phyloP scores from a whole-genome alignment of 2,113 vertebrate genomes.

The Gobius niger region DNA sequence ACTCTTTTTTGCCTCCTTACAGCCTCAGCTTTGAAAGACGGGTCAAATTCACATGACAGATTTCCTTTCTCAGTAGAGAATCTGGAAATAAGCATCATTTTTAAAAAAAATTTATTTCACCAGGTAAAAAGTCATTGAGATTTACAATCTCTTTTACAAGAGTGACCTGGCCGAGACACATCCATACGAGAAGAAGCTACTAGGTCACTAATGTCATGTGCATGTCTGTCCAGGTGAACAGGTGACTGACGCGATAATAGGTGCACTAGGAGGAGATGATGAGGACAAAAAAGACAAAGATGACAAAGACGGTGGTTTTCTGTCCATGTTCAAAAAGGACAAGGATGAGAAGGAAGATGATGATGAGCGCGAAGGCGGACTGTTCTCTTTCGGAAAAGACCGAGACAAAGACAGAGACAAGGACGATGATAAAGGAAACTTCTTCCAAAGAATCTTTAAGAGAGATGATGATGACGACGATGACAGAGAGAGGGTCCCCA shows the following conservation, averaged over 20 bases:
- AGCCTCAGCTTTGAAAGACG: too few relatives aligned
- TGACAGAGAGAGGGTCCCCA: background rate
- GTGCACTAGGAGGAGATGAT: constrained; percentile 9
- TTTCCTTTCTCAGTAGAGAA: too few relatives aligned
- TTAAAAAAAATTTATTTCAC: too few relatives aligned
- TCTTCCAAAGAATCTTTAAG: constrained; percentile 45
- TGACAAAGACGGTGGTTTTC: constrained; percentile 13
- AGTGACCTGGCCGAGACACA: too few relatives aligned
- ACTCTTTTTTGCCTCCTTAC: too few relatives aligned
- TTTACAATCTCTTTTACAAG: too few relatives aligned
- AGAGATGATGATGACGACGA: constrained; percentile 16
- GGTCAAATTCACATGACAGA: too few relatives aligned
- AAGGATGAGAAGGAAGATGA: constrained; percentile 17
- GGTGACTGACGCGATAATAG: constrained; percentile 51
- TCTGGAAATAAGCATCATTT: too few relatives aligned
- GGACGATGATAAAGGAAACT: constrained; percentile 16
- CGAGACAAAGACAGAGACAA: constrained; percentile 15
- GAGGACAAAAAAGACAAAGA: constrained; percentile 26
- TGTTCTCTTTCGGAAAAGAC: constrained; percentile 37
- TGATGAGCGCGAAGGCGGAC: constrained; percentile 26
- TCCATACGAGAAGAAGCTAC: too few relatives aligned
- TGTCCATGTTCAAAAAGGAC: constrained; percentile 1
- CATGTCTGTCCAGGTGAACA: constrained; percentile 39
- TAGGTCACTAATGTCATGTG: background rate
- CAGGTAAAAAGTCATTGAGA: too few relatives aligned